Percentiles rank a stretch among this genome's conserved stretches.
Evolutionary conservation across 2,888 invertebrate species (phyloP).

Genomic region (Tetranychus piercei): DNA sequence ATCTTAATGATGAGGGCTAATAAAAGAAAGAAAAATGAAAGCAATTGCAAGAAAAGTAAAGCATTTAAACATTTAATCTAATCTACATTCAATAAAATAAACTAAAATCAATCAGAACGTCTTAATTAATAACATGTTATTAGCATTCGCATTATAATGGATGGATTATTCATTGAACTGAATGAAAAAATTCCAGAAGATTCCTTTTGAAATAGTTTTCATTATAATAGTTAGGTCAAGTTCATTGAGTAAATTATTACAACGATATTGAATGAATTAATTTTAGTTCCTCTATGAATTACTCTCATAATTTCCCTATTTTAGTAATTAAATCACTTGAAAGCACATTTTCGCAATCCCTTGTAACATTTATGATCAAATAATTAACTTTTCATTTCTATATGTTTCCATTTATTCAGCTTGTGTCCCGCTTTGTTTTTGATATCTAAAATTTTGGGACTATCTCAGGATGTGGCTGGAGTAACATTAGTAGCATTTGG

Average conservation of each 20-base stretch:
- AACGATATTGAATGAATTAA: background rate
- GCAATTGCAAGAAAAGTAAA: background rate
- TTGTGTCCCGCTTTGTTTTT: constrained; percentile 41
- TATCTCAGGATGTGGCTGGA: constrained; percentile 43
- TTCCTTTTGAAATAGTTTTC: background rate
- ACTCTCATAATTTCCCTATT: no score
- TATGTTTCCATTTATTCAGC: constrained; percentile 30
- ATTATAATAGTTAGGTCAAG: background rate
- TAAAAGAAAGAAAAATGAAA: background rate
- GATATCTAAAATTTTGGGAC: constrained; percentile 35
- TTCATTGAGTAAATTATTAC: background rate
- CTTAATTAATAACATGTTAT: background rate
- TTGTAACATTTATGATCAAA: no score
- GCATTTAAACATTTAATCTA: background rate
- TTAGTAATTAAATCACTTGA: no score
- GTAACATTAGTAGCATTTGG: constrained; percentile 52
- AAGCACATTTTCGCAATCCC: no score
- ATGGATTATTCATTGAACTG: background rate
- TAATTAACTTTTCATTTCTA: no score
- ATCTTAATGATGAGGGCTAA: background rate
- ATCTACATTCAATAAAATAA: background rate
- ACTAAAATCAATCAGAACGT: background rate
- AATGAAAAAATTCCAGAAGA: background rate
- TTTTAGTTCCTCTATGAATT: background rate
- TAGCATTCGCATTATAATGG: background rate